A percentile compares a stretch with the other conserved stretches of the same genome.
phyloP scores from a whole-genome alignment of 1,140 invertebrate genomes.

The Drosophila carrolli region DNA sequence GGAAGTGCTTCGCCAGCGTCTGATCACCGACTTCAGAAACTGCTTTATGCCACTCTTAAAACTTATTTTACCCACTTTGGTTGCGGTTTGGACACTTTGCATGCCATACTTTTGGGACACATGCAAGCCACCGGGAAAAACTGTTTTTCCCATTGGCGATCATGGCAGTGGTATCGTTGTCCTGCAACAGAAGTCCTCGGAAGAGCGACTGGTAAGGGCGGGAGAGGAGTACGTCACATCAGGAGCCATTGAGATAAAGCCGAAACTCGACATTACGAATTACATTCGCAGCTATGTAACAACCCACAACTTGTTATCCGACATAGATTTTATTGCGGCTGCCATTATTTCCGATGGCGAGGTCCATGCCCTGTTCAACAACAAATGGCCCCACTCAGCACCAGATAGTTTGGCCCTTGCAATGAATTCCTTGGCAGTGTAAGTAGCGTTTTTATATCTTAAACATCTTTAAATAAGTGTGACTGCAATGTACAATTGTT shows the following conservation, averaged over 20 bases:
- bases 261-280: neutral
- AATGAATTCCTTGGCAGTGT: slow-evolving; percentile 58
- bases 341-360: slow-evolving; percentile 12
- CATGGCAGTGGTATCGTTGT: neutral
- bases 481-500: no score
- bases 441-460: neutral
- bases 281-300: slow-evolving; percentile 4
- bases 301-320: neutral
- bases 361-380: slow-evolving; percentile 41
- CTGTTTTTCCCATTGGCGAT: neutral
- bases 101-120: neutral
- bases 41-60: neutral
- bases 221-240: slow-evolving; percentile 1
- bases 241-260: slow-evolving; percentile 3
- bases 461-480: no score
- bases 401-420: slow-evolving; percentile 38
- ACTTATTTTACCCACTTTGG: neutral
- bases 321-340: slow-evolving; percentile 23
- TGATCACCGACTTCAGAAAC: neutral
- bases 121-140: rapidly evolving
- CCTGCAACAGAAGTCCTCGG: neutral
- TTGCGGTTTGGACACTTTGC: slow-evolving; percentile 3
- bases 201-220: neutral
- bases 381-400: slow-evolving; percentile 10
- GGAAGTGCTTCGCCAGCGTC: neutral